Evolutionary conservation across 2,797 vertebrate species (phyloP).

Genomic region (Myiothlypis chrysogaster): DNA sequence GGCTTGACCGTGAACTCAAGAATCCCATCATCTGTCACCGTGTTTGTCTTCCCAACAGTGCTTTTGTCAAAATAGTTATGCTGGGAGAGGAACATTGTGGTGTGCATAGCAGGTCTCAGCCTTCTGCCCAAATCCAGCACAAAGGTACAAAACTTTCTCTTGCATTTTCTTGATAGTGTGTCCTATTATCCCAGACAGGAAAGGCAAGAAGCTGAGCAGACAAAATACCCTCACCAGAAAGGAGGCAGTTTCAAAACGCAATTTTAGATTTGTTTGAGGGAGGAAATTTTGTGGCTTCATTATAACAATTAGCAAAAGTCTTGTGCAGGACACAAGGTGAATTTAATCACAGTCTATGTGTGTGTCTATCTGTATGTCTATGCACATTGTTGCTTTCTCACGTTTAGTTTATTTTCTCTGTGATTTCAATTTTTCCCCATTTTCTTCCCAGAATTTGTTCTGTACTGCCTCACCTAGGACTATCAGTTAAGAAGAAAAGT

Average conservation of each 20-base stretch:
- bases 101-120: background rate
- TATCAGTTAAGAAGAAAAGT: background rate
- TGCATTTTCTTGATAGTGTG: background rate
- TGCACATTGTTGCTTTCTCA: accelerated
- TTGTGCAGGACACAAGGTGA: background rate
- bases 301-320: background rate
- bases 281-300: background rate
- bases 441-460: background rate
- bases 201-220: background rate
- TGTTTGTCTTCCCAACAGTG: background rate
- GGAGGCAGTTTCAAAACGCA: background rate
- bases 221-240: background rate
- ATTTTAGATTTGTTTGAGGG: background rate
- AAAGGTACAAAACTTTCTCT: background rate
- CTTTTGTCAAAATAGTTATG: background rate
- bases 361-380: background rate
- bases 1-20: background rate
- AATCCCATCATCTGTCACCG: background rate
- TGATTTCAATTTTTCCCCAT: background rate
- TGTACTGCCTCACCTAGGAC: background rate
- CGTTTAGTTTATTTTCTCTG: background rate
- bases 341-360: background rate
- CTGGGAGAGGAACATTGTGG: background rate
- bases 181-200: background rate
- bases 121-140: background rate